Conservation (phyloP, 2,797 vertebrate species). For the Mormyrus hasselquistii region DNA sequence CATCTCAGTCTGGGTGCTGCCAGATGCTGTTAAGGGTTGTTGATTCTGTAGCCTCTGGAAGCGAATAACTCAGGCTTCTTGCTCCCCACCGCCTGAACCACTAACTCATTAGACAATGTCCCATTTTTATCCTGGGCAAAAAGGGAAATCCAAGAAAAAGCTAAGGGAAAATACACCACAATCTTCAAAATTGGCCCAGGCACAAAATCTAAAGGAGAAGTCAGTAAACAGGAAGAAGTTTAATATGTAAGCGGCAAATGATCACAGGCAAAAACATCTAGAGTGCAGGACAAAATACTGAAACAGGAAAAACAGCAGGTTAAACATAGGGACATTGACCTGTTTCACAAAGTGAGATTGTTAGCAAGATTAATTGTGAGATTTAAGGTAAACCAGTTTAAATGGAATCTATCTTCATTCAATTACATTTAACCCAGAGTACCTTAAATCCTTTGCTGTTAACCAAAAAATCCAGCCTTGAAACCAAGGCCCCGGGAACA, state of each 20-base stretch:
- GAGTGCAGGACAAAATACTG: neutral
- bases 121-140: neutral
- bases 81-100: neutral
- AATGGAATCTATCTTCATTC: no score
- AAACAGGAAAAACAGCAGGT: neutral
- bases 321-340: neutral
- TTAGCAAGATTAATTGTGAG: neutral
- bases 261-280: neutral
- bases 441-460: no score
- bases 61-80: neutral
- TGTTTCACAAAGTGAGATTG: neutral
- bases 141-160: neutral
- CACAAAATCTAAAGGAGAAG: neutral
- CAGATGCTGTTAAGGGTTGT: neutral
- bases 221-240: neutral
- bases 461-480: no score
- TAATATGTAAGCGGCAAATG: neutral
- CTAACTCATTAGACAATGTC: neutral
- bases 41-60: neutral
- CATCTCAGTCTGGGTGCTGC: neutral
- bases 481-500: no score
- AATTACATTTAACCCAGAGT: no score
- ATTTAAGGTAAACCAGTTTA: neutral
- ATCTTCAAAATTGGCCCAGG: neutral
- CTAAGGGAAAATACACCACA: neutral